Evolutionary conservation across 2,113 vertebrate species (phyloP).

Genomic region (Cinclus mexicanus): DNA sequence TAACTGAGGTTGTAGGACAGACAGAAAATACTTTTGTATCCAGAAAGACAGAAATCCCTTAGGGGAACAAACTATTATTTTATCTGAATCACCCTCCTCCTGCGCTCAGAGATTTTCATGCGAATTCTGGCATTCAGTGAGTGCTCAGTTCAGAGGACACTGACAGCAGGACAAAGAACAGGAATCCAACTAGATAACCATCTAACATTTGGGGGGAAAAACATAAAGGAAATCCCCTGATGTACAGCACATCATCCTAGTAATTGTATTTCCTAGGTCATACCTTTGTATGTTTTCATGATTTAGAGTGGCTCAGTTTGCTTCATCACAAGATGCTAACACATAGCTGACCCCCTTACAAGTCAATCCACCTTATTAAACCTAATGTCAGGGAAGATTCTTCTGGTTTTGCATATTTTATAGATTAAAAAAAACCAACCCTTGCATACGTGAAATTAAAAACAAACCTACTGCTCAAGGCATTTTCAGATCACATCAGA

Average conservation of each 20-base stretch:
- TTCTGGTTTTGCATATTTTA: neutral
- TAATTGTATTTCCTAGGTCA: neutral
- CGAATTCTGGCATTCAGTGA: neutral
- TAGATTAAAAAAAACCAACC: neutral
- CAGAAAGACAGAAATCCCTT: neutral
- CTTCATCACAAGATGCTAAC: neutral
- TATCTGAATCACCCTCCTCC: neutral
- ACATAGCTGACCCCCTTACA: neutral
- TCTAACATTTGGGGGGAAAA: neutral
- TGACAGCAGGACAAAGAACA: neutral
- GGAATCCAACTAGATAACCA: neutral
- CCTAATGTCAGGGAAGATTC: neutral
- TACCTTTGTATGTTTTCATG: neutral
- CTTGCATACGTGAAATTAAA: neutral
- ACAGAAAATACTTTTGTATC: neutral
- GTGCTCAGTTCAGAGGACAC: neutral
- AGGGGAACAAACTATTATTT: neutral
- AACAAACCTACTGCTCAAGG: neutral
- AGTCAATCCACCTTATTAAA: neutral
- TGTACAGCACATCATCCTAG: neutral
- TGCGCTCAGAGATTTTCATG: neutral
- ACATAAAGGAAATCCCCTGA: neutral
- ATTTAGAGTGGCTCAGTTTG: neutral
- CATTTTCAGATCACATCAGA: neutral
- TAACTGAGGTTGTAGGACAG: neutral